Evolutionary conservation across 2,113 vertebrate genomes (phyloP), one percentile per base, ranked within the genome.

Genomic region (Cathartes aura): DNA sequence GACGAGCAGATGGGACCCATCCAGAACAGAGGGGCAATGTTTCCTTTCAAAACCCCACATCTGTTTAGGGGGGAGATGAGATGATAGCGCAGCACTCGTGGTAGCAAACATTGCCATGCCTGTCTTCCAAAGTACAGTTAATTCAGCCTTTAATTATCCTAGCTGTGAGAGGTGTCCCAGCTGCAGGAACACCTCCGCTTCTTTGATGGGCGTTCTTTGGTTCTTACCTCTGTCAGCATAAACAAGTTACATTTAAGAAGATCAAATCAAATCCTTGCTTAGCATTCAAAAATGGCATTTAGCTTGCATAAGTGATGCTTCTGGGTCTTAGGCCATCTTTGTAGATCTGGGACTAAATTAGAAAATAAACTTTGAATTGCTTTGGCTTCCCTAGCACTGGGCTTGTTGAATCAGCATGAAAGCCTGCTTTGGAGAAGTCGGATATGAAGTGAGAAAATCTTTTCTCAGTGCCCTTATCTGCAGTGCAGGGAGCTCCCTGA

Each of bases 351-450:
- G n/a, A 68, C 32, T 59, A 68, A 75, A 75, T 48, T 47, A 82
- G 50, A 84, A 94, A 95, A 82, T 45, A 91, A 87, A 82, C 22
- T 55, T 43, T 60, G 64, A 67, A 38, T 55, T 93, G 30, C 17
- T 63, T 75, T 82, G 56, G 3, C 36, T 95, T 95, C 24, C 30
- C 8, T 56, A 64, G 24, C 23, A 43, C 9, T 45, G 23, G 23
- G 38, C 43, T 59, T 59, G 30, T 27, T 67, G n/a, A 70, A 74
- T n/a, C 26, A 71, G 29, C 45, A 13, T 48, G 53, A 85, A 86
- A 93, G 36, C 19, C n/a, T 53, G 20, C 29, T 71, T 74, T 38
- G 23, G 87, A 94, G 50, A 24, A 80, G 29, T 45, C 3, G 3
- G 45, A 19, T 58, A 19, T 14, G 11, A 19, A 32, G 7, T 42